Conservation (phyloP, 2,113 vertebrate species). For the Scatophagus argus region DNA sequence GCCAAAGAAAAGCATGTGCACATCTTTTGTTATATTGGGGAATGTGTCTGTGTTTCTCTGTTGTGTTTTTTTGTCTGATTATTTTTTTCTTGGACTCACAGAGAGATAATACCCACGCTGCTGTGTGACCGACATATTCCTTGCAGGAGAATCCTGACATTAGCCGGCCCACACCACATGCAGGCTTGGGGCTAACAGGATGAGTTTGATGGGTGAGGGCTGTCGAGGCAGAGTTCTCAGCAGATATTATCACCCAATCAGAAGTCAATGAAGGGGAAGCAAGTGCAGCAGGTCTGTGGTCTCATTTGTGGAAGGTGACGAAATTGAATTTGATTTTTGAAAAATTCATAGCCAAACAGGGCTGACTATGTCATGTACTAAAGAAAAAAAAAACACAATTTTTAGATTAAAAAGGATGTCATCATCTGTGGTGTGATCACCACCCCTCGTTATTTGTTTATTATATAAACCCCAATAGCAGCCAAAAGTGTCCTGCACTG, state of each 20-base stretch:
- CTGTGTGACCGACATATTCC: constrained; percentile 42
- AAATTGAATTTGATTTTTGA: constrained; percentile 9
- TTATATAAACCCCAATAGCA: constrained; percentile 5
- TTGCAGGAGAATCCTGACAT: constrained; percentile 21
- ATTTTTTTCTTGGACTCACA: neutral
- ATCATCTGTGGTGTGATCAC: neutral
- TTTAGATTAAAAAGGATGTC: neutral
- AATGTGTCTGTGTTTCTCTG: neutral
- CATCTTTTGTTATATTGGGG: neutral
- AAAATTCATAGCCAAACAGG: neutral
- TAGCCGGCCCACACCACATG: constrained; percentile 44
- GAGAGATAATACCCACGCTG: constrained; percentile 16
- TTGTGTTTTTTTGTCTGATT: neutral
- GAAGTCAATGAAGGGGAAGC: constrained; percentile 12
- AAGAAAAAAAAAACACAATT: neutral
- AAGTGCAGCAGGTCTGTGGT: neutral
- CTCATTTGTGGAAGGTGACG: neutral
- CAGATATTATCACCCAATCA: constrained; percentile 37
- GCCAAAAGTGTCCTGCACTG: neutral
- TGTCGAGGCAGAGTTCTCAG: constrained; percentile 9
- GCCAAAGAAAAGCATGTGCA: neutral
- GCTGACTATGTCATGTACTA: neutral
- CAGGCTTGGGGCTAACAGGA: neutral
- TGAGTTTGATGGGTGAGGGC: neutral
- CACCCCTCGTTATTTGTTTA: constrained; percentile 6